Percentiles rank a stretch among this genome's conserved stretches.
Conservation (phyloP, 2,888 invertebrate genomes). For the Oxycera nigricornis region DNA sequence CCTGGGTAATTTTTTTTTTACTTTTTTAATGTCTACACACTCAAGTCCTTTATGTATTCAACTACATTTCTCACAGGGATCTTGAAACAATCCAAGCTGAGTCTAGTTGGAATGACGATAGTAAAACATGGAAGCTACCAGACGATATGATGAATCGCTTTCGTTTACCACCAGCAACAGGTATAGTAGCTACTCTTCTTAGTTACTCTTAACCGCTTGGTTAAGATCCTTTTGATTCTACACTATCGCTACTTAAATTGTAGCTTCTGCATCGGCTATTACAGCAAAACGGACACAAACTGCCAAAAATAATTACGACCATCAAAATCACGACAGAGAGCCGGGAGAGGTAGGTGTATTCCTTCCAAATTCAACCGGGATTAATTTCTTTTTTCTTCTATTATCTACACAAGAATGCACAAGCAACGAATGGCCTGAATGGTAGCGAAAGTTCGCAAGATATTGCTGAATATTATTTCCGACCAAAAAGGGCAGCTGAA, state of each 20-base stretch:
- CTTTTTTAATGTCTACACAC: neutral
- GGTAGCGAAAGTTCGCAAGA: slow-evolving; percentile 55
- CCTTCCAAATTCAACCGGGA: slow-evolving; percentile 49
- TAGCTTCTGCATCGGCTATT: neutral
- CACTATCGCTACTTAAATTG: neutral
- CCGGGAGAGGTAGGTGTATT: slow-evolving; percentile 1
- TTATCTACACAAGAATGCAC: neutral
- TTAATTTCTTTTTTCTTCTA: too few relatives aligned
- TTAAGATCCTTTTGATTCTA: too few relatives aligned
- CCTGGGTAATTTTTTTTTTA: slow-evolving; percentile 37
- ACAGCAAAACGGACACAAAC: neutral
- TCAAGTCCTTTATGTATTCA: too few relatives aligned
- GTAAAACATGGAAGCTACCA: slow-evolving; percentile 74
- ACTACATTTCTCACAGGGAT: too few relatives aligned
- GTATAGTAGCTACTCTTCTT: neutral
- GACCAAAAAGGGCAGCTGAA: slow-evolving; percentile 68
- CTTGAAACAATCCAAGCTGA: slow-evolving; percentile 72
- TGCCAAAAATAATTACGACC: neutral
- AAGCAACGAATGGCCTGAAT: slow-evolving; percentile 61
- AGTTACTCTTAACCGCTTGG: neutral
- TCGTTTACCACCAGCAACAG: slow-evolving; percentile 71
- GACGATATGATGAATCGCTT: slow-evolving; percentile 70
- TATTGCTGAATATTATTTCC: slow-evolving; percentile 76
- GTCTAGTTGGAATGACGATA: slow-evolving; percentile 78
- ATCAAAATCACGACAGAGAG: neutral